Base-by-base conservation (phyloP, 1,140 invertebrate genomes). In the Oreohelix idahoensis region DNA sequence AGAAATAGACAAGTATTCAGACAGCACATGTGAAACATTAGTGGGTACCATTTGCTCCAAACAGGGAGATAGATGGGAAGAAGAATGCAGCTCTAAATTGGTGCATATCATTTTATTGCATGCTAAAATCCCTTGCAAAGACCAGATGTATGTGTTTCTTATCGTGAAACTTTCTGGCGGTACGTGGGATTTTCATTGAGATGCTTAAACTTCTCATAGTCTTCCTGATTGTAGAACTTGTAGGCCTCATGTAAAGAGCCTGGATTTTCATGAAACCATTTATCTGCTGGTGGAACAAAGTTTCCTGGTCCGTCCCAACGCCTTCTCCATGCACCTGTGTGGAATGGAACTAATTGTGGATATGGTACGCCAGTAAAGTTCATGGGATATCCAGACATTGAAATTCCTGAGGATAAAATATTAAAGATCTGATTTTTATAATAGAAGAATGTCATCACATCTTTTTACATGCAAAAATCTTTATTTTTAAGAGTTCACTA, bases 171-270 rank as follows among this genome's bases (percentile, higher is more conserved):
- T 66, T 79, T 79, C n/a, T 79, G 77, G 26, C 42, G 39, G 32
- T 45, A 17, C 45, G 42, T 29, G 5, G 89, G 89, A 29, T 88
- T 89, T 53, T 88, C 87, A n/a, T 76, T 75, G 85, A 88, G 85
- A 77, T 89, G 86, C 78, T 88, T 88, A 75, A 89, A 91, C 84
- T 91, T 91, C 29, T 89, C 81, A 89, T 88, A 91, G 83, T 91
- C 90, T 75, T 91, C 90, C 86, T 91, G 89, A 73, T 91, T 91
- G 75, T 89, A 87, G 84, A 90, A 90, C 29, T 87, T 83, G 66
- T 87, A 83, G 38, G 89, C 84, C 36, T 90, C 86, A 13, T 71
- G 81, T 11, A 89, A 89, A 4, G 90, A 87, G 13, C 86, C 88
- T n/a, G 89, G 87, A 45, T 89, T 88, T 32, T 91, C 90, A 74